Base-by-base conservation (phyloP, 2,888 invertebrate genomes). In the Parthenolecanium corni region DNA sequence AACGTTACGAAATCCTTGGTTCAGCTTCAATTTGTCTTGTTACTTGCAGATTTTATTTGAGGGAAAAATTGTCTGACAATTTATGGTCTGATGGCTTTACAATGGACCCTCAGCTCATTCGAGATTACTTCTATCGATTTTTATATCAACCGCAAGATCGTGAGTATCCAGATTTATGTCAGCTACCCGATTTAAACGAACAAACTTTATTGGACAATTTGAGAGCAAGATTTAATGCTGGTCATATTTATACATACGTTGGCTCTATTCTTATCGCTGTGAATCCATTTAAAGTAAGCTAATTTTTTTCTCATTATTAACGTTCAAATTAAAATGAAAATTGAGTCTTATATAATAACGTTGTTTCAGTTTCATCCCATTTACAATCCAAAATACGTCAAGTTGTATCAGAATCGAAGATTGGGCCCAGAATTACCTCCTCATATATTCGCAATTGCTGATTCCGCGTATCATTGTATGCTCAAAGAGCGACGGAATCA, bases 361-460 rank as follows among this genome's bases (percentile, higher is more conserved):
- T 70, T 71, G 9, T 79, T 79, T 69, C 78, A 79, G 77, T 94
- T 94, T 76, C 92, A 92, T 75, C 94, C 95, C 21, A 95, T 96
- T 69, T 96, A 95, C 78, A 95, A 95, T 77, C 95, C 95, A 52
- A 95, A 94, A 76, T 94, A 93, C 78, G 94, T 94, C 68, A 89
- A 92, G 75, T 76, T 94, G 69, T 96, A 95, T 76, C 94, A 95
- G 76, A 92, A 91, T 76, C 83, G 91, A 73, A 79, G 91, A 69
- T 80, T 93, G 69, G 90, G 91, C 25, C 88, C 90, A 42, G 92
- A 91, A 72, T 80, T 94, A 68, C 94, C 95, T 42, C 95, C 96
- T 49, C 95, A 96, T 73, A 93, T 96, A 72, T 96, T 95, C 77
- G 95, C 95, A 62, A 89, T 95, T 51, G 93, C 93, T 6, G 93